Evolutionary conservation across 2,888 invertebrate genomes (phyloP), one percentile per base, ranked within the genome.

Genomic region (Xylophagus ater): DNA sequence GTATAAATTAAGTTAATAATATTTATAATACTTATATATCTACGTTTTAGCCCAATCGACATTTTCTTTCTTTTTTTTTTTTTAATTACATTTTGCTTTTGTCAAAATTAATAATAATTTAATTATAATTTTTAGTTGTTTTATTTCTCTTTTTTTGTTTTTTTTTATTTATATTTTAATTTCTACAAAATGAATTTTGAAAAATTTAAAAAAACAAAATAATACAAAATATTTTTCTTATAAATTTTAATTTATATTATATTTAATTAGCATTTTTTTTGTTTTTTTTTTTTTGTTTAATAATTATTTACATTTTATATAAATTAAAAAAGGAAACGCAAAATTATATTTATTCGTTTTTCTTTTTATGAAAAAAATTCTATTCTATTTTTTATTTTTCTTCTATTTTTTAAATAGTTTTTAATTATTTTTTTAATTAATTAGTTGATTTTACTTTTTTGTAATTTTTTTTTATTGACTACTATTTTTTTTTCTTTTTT

Each of bases 1-100:
- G 34, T 26, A 35, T 35, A 19, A 35, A 26, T 10, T 35, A 17
- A 29, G 21, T 36, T 36, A 19, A 12, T 35, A 13, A 34, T 34
- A 14, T 34, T 26, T n/a, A n/a, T n/a, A n/a, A n/a, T n/a, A n/a
- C n/a, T n/a, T n/a, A n/a, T n/a, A n/a, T n/a, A n/a, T n/a, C n/a
- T n/a, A n/a, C n/a, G n/a, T n/a, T n/a, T n/a, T n/a, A n/a, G n/a
- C 12, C 15, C 23, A 17, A 12, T 19, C 13, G 13, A 4, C 9
- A 9, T 31, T 9, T 21, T 24, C 17, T 17, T 13, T 24, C 8
- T 7, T 23, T 17, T 12, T 23, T 34, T 34, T 9, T 32, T 20
- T 20, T 7, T 8, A 20, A 32, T 19, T 19, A 17, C 8, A 12
- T n/a, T 34, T 34, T 13, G 17, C 31, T 12, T 29, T 31, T 37